These are phyloP conservation scores for Mylabris phalerata DNA, from an alignment of 1,140 invertebrate genomes.

Conservation along the genomic window DNA sequence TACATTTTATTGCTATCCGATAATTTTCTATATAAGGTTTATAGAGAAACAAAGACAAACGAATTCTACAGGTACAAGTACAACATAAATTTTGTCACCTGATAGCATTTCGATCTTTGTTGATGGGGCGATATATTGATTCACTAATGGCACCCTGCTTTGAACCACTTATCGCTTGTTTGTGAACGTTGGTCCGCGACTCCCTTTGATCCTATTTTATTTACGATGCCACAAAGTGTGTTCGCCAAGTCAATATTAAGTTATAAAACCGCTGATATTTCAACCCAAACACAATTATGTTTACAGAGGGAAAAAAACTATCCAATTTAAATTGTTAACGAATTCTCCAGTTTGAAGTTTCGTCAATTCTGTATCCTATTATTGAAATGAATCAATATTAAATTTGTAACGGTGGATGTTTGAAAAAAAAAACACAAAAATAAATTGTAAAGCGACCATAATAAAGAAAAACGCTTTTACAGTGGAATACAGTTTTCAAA, in stretches of 20 bases:
- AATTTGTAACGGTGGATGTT: not conserved
- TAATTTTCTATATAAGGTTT: no score
- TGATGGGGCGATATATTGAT: constrained; percentile 20
- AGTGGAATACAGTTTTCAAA: not conserved
- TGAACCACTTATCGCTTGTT: constrained; percentile 23
- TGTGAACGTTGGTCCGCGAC: constrained; percentile 19
- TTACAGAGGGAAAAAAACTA: not conserved
- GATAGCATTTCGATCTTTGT: constrained; percentile 11
- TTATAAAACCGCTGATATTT: constrained; percentile 19
- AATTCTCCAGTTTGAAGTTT: not conserved
- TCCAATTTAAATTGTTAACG: not conserved
- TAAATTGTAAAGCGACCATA: not conserved
- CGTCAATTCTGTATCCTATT: not conserved
- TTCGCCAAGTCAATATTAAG: constrained; percentile 23
- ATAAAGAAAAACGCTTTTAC: not conserved
- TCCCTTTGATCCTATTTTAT: constrained; percentile 26
- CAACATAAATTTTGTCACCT: constrained; percentile 8
- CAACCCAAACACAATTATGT: not conserved
- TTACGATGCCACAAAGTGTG: constrained; percentile 25
- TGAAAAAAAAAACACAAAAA: not conserved
- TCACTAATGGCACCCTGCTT: constrained; percentile 22
- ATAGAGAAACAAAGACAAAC: no score
- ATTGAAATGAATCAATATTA: not conserved
- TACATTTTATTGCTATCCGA: no score
- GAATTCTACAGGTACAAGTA: no score